Percentiles rank a stretch among this genome's conserved stretches.
Evolutionary conservation across 2,797 vertebrate genomes (phyloP).

Genomic region (Enoplosus armatus): DNA sequence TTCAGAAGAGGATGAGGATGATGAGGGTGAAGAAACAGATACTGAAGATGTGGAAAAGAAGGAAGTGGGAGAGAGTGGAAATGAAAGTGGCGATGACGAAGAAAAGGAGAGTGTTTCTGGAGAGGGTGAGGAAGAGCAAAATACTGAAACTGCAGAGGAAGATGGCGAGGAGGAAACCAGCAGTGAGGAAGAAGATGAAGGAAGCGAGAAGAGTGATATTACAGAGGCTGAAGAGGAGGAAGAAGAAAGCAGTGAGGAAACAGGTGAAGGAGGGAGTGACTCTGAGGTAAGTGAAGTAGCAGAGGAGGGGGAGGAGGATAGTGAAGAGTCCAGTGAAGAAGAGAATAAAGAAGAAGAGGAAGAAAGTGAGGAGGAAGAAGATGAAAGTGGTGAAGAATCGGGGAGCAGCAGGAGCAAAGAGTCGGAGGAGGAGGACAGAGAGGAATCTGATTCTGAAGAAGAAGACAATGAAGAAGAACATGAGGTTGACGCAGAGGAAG

Average conservation of each 20-base stretch:
- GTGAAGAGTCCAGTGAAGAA: slow-evolving; percentile 22
- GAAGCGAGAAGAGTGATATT: slow-evolving; percentile 15
- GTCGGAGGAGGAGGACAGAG: slow-evolving; percentile 32
- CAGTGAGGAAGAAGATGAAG: slow-evolving; percentile 30
- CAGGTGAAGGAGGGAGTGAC: slow-evolving; percentile 14
- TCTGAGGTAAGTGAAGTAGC: slow-evolving; percentile 40
- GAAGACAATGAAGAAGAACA: neutral
- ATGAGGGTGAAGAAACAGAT: slow-evolving; percentile 4
- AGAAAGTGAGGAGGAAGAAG: slow-evolving; percentile 52
- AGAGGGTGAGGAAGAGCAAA: slow-evolving; percentile 38
- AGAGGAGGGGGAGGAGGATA: slow-evolving; percentile 42
- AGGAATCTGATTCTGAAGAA: slow-evolving; percentile 24
- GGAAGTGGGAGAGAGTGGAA: slow-evolving; percentile 24
- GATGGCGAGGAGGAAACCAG: slow-evolving; percentile 11
- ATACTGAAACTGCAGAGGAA: slow-evolving; percentile 17
- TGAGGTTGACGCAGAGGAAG: slow-evolving; percentile 27
- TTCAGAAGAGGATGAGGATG: slow-evolving; percentile 1
- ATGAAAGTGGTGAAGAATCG: slow-evolving; percentile 33
- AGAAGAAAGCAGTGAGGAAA: slow-evolving; percentile 39
- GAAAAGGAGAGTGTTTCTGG: slow-evolving; percentile 21
- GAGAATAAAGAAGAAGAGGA: slow-evolving; percentile 43
- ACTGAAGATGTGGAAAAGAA: slow-evolving; percentile 25
- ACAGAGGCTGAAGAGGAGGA: slow-evolving; percentile 38
- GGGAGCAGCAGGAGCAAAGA: slow-evolving; percentile 29
- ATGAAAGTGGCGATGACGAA: slow-evolving; percentile 16